These are phyloP conservation scores for Euproctis similis DNA, from an alignment of 2,888 invertebrate genomes.

Conservation along the genomic window DNA sequence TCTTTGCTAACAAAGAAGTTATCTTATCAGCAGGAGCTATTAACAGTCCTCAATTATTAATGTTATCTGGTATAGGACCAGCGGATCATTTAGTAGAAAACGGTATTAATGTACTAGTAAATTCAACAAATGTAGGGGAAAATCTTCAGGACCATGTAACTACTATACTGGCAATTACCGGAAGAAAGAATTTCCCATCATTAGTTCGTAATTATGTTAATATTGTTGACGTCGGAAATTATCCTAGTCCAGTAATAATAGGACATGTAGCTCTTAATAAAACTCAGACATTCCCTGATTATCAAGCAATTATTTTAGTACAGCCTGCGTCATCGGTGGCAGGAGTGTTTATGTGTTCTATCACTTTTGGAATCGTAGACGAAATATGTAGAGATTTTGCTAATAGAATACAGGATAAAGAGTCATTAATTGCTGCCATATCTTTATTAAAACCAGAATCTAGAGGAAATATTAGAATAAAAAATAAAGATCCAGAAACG, in stretches of 20 bases:
- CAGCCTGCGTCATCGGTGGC: constrained; percentile 17
- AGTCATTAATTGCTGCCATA: constrained; percentile 27
- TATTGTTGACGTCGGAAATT: constrained; percentile 17
- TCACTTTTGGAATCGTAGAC: constrained; percentile 23
- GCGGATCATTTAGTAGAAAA: constrained; percentile 31
- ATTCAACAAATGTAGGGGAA: constrained; percentile 37
- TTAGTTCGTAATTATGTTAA: constrained; percentile 21
- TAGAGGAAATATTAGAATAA: constrained; percentile 33
- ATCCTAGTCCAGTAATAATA: constrained; percentile 29
- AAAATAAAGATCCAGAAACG: constrained; percentile 31
- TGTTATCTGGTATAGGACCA: constrained; percentile 51
- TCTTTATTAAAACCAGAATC: constrained; percentile 35
- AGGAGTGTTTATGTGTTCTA: constrained; percentile 23
- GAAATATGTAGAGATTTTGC: constrained; percentile 25
- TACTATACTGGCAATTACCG: constrained; percentile 19
- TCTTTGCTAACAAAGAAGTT: constrained; percentile 35
- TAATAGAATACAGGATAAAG: constrained; percentile 15
- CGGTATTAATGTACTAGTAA: constrained; percentile 27
- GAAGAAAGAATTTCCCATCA: constrained; percentile 11
- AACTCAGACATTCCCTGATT: constrained; percentile 33
- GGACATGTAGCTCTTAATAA: constrained; percentile 32
- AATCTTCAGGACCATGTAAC: constrained; percentile 38
- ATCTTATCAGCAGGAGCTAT: constrained; percentile 45
- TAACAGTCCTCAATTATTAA: constrained; percentile 44
- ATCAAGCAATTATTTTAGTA: constrained; percentile 28